Evolutionary conservation across 2,888 invertebrate species (phyloP), one percentile per base, ranked within the genome.

Genomic region (Boloria selene): DNA sequence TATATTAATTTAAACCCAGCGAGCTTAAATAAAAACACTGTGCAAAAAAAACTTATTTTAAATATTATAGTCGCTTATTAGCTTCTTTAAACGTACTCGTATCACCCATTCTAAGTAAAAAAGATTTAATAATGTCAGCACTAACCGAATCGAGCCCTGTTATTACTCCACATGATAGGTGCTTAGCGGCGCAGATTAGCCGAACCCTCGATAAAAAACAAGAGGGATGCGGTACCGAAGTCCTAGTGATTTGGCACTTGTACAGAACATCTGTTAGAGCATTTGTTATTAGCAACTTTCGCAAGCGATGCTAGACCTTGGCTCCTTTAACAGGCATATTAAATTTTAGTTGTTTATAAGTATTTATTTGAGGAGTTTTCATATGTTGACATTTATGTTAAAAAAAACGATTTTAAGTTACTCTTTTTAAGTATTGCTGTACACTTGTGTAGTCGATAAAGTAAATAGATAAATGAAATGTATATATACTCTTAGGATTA

Each of bases 121-220:
- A 47, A 58, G 47, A 58, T 47, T 58, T 62, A 61, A 63, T 67
- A 65, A 59, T 59, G 60, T 68, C 76, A 74, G 77, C 76, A 82
- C 81, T 84, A 86, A 82, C 83, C 82, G 81, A 83, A 80, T 78
- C 79, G 86, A 87, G 88, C 85, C 83, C 82, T 81, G 80, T 87
- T 90, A 92, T 91, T 91, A 87, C 89, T 88, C 76, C 79, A 86
- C 83, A 90, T 90, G 88, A 90, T 88, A 84, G 83, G 80, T 81
- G 78, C 85, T 85, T 83, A 82, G 76, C 74, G 74, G 73, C 76
- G 73, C 77, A 86, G 87, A 87, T 88, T 88, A 88, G 79, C 74
- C 74, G 77, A 79, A 82, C 89, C 89, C 90, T 86, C 79, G 75
- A 84, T 88, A 91, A 90, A 91, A 92, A 92, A 91, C 90, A 90